These are phyloP conservation scores for Phainopepla nitens DNA, from an alignment of 2,113 vertebrate species.

Conservation along the genomic window DNA sequence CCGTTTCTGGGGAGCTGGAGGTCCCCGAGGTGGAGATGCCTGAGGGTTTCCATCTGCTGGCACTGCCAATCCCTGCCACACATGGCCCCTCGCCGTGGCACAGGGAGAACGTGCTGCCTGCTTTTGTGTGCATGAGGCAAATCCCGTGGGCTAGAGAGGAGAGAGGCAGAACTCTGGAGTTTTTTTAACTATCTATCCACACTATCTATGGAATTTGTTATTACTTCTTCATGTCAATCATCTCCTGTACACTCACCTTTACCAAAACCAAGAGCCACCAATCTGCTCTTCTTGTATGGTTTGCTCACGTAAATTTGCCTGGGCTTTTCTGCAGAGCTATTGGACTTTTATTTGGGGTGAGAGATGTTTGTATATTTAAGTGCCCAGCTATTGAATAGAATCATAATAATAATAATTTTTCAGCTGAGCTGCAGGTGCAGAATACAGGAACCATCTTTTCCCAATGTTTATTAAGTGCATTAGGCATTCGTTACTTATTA, in stretches of 20 bases:
- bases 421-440: background rate
- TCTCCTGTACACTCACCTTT: background rate
- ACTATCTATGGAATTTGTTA: background rate
- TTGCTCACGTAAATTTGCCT: background rate
- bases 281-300: background rate
- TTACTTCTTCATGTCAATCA: background rate
- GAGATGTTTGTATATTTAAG: background rate
- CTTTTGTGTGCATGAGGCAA: background rate
- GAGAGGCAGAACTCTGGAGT: background rate
- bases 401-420: background rate
- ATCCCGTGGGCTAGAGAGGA: background rate
- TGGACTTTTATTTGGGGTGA: background rate
- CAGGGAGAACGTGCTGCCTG: background rate
- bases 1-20: background rate
- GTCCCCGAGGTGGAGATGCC: background rate
- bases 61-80: background rate
- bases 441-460: background rate
- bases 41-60: background rate
- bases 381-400: background rate
- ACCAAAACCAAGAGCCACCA: background rate
- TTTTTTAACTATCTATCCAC: background rate
- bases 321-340: background rate
- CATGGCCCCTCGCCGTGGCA: fast-evolving
- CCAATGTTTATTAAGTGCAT: background rate
- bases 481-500: background rate